Base-by-base conservation (phyloP, 2,888 invertebrate species). In the Xestia rhomboidea region DNA sequence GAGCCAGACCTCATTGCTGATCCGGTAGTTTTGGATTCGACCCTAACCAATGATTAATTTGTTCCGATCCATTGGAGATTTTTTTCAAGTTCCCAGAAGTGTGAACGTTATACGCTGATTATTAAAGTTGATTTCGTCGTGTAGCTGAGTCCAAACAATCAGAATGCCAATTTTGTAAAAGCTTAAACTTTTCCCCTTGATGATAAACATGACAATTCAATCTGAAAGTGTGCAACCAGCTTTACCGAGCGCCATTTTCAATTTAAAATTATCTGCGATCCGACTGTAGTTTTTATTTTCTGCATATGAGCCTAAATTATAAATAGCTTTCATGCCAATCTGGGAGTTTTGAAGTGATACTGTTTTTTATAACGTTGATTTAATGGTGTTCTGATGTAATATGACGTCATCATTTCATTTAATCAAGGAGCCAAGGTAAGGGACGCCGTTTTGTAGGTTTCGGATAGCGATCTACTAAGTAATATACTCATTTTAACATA, bases 291-390 rank as follows among this genome's bases (percentile, higher is more conserved):
- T 83, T 77, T 74, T 83, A 63, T 51, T 70, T 57, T 41, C n/a
- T 64, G n/a, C 54, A 27, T 34, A 15, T 27, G 51, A 68, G 30
- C 57, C 34, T 79, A 74, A 71, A 80, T 74, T 80, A 80, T 71
- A 64, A 64, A 74, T 54, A 60, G 41, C 49, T 84, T 82, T 84
- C 44, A 84, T 71, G 62, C 62, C 57, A 38, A 83, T 64, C 27
- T 46, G 27, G 30, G 11, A 30, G 60, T 68, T 79, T 63, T 4
- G 8, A 41, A 70, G 15, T 41, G 13, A 60, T 11, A 54, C 62
- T 49, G 27, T 68, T 82, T 74, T 62, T 57, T 46, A 15, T 10
- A n/a, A 21, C 10, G 18, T 49, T 57, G 10, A 0, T 24, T 18
- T 49, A 30, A 60, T 60, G 46, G 3, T 38, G 44, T 69, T 41